Evolutionary conservation across 2,113 vertebrate species (phyloP).

Genomic region (Burhinus bistriatus): DNA sequence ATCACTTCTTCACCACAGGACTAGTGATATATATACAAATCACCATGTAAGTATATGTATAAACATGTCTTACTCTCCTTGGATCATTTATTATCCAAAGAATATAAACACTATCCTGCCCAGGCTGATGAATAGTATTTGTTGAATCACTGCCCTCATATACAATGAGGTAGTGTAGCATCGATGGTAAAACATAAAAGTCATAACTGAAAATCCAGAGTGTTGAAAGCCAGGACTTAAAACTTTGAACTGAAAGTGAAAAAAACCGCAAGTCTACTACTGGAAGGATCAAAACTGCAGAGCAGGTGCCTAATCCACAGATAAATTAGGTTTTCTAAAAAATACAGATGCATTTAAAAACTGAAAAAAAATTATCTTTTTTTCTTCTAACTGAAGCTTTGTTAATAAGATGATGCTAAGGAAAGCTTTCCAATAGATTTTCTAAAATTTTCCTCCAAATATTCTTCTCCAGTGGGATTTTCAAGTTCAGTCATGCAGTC

Average conservation of each 20-base stretch:
- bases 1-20: not conserved
- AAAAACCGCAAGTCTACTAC: fast-evolving
- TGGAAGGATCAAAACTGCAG: not conserved
- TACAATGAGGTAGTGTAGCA: not conserved
- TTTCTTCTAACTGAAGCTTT: not conserved
- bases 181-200: not conserved
- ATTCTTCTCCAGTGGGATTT: not conserved
- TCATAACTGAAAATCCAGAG: not conserved
- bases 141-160: not conserved
- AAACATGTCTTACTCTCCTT: not conserved
- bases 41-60: not conserved
- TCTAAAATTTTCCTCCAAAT: not conserved
- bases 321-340: not conserved
- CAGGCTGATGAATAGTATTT: not conserved
- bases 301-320: not conserved
- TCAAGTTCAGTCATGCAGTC: not conserved
- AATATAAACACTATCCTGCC: not conserved
- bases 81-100: not conserved
- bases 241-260: not conserved
- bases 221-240: not conserved
- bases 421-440: not conserved
- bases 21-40: not conserved
- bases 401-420: not conserved
- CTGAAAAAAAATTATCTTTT: not conserved
- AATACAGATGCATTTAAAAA: not conserved